phyloP scores from a whole-genome alignment of 2,797 vertebrate genomes.

The Malurus leucopterus region DNA sequence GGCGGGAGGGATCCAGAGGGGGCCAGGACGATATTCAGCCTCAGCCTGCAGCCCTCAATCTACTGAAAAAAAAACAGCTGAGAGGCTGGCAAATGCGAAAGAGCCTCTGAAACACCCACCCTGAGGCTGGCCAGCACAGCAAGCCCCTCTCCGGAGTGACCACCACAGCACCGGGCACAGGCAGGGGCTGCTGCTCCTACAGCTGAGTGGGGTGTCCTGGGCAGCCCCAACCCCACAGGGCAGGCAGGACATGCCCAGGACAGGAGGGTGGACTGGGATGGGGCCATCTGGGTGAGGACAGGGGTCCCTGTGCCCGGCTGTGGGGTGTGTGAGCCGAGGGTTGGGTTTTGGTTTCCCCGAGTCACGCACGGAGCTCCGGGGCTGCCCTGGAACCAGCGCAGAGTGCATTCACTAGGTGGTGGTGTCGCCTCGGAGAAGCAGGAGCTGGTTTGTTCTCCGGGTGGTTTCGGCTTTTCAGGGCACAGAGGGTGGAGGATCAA shows the following conservation, averaged over 20 bases:
- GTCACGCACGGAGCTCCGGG: fast-evolving
- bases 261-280: fast-evolving
- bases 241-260: background rate
- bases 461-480: background rate
- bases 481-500: fast-evolving
- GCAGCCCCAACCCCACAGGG: background rate
- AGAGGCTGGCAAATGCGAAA: background rate
- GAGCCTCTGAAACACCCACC: background rate
- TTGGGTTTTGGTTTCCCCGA: background rate
- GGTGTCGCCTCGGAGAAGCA: background rate
- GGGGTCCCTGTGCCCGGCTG: fast-evolving
- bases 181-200: background rate
- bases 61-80: fast-evolving
- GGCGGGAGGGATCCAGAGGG: background rate
- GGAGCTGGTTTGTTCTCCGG: background rate
- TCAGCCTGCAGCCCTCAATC: background rate
- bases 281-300: background rate
- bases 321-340: fast-evolving
- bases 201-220: fast-evolving
- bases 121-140: background rate
- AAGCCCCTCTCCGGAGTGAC: background rate
- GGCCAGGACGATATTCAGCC: background rate
- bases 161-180: background rate
- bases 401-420: conserved; percentile 54
- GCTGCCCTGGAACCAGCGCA: background rate